These are phyloP conservation scores for Hirundo rustica DNA, from an alignment of 2,797 vertebrate genomes.

Conservation along the genomic window DNA sequence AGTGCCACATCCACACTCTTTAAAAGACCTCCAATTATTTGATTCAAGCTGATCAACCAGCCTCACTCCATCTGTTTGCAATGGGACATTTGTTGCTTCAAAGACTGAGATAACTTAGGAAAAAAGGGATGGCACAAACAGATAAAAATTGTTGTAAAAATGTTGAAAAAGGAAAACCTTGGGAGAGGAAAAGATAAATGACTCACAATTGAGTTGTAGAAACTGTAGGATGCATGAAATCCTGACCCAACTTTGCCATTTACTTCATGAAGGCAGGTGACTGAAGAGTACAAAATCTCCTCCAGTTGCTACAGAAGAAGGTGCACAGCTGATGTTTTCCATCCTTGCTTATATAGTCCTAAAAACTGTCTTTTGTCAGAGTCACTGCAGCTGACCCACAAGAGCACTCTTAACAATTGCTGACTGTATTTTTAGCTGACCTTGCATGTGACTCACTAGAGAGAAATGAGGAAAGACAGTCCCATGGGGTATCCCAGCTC, in stretches of 20 bases:
- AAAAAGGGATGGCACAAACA: neutral
- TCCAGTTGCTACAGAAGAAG: neutral
- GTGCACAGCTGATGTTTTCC: neutral
- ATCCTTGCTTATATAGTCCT: neutral
- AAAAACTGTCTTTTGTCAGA: conserved; percentile 7
- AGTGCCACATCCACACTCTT: neutral
- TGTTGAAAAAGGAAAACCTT: neutral
- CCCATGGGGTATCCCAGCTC: neutral
- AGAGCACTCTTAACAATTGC: neutral
- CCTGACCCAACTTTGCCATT: neutral
- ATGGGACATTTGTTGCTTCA: neutral
- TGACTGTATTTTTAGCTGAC: conserved; percentile 49
- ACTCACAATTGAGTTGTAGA: neutral
- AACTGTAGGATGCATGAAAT: neutral
- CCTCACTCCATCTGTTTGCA: neutral
- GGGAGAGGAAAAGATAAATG: neutral
- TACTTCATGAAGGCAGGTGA: neutral
- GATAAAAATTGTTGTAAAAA: neutral
- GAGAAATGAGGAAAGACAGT: conserved; percentile 24
- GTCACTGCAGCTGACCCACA: neutral
- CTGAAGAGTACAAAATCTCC: neutral
- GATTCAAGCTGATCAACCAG: neutral
- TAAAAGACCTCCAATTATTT: neutral
- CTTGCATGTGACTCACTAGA: conserved; percentile 28
- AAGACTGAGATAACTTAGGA: neutral